A percentile compares a stretch with the other conserved stretches of the same genome.
Evolutionary conservation across 2,797 vertebrate species (phyloP).

Genomic region (Helarctos malayanus): DNA sequence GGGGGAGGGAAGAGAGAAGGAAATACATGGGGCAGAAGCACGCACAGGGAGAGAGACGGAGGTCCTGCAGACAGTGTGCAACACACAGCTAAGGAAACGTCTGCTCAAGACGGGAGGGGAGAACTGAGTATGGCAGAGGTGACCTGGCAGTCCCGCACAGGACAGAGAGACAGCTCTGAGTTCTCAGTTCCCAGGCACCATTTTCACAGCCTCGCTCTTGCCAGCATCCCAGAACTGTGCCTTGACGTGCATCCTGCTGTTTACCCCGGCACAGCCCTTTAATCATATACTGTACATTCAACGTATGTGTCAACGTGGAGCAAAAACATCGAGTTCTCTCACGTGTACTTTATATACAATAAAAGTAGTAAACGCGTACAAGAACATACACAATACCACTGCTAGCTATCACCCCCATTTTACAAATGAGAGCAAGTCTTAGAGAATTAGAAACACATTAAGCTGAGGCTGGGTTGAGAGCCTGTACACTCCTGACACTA

Average conservation of each 20-base stretch:
- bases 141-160: neutral
- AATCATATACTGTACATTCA: neutral
- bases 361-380: neutral
- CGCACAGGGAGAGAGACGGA: neutral
- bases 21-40: neutral
- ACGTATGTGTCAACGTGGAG: neutral
- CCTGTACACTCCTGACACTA: neutral
- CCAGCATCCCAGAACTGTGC: neutral
- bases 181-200: neutral
- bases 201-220: neutral
- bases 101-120: fast-evolving
- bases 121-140: fast-evolving
- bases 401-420: neutral
- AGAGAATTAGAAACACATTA: neutral
- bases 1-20: neutral
- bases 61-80: neutral
- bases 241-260: neutral
- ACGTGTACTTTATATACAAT: neutral
- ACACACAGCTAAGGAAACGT: fast-evolving
- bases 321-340: neutral
- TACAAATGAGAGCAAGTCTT: neutral
- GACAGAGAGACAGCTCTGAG: neutral
- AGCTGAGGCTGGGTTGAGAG: neutral
- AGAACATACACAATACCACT: neutral
- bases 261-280: neutral